Percentiles rank a stretch among this genome's conserved stretches.
These are phyloP conservation scores for Drosophila elegans DNA, from an alignment of 1,140 invertebrate genomes.

Conservation along the genomic window DNA sequence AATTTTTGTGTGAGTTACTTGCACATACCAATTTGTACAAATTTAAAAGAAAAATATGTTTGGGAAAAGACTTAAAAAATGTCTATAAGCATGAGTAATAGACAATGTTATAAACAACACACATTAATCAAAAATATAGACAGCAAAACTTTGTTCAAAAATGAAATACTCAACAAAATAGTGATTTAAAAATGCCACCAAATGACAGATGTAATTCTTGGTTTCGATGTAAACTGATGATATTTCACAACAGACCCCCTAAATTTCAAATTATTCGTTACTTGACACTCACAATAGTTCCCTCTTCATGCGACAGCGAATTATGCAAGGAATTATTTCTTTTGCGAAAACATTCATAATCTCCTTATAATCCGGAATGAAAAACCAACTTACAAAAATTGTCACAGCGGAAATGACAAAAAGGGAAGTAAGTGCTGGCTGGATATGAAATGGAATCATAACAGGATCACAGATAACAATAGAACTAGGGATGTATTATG, in stretches of 20 bases:
- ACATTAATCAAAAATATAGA: no score
- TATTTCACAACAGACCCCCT: not conserved
- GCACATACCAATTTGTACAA: no score
- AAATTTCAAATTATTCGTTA: not conserved
- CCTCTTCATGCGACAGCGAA: conserved; percentile 9
- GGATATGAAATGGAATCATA: conserved; percentile 68
- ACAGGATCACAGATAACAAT: conserved; percentile 55
- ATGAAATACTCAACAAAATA: no score
- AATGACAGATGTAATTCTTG: no score
- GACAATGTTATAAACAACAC: no score
- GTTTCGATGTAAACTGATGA: no score
- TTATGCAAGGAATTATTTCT: conserved; percentile 25
- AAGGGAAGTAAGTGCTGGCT: conserved; percentile 10
- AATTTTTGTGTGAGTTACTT: no score
- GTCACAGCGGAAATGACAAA: conserved; percentile 11
- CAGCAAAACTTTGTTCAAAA: no score
- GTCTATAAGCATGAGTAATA: no score
- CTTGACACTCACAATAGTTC: conserved; percentile 5
- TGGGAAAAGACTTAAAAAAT: no score
- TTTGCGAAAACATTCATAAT: conserved; percentile 33
- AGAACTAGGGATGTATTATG: conserved; percentile 11
- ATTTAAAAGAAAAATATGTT: no score
- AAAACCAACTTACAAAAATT: conserved; percentile 49
- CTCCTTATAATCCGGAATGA: conserved; percentile 54
- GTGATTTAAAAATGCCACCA: no score